A percentile compares a stretch with the other conserved stretches of the same genome.
Conservation (phyloP, 2,113 vertebrate species). For the Greenwoodochromis staneri region DNA sequence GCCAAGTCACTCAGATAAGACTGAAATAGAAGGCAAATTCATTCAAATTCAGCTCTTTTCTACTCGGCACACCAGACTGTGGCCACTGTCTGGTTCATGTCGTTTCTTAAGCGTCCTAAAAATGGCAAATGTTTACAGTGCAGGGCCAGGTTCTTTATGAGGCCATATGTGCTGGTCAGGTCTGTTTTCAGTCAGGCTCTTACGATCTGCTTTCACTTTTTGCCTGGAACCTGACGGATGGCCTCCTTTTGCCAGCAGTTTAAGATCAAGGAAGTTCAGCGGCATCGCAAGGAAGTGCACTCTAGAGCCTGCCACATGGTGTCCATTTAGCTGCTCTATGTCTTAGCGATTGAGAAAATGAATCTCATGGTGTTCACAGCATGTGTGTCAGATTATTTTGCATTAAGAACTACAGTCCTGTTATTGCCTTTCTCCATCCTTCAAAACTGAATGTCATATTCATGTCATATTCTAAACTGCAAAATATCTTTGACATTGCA, state of each 20-base stretch:
- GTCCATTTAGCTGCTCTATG: conserved; percentile 10
- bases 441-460: neutral
- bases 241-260: neutral
- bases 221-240: conserved; percentile 34
- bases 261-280: conserved; percentile 27
- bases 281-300: neutral
- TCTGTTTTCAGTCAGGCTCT: conserved; percentile 61
- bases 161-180: neutral
- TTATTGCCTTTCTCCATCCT: neutral
- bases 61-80: neutral
- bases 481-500: neutral
- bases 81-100: conserved; percentile 31
- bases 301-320: conserved; percentile 27
- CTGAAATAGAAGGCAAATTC: neutral
- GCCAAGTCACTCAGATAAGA: neutral
- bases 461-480: neutral
- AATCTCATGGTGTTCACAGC: neutral
- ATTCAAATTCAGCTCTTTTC: neutral
- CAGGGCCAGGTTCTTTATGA: conserved; percentile 23
- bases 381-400: neutral
- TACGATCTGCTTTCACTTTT: conserved; percentile 50
- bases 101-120: conserved; percentile 15
- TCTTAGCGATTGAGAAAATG: neutral
- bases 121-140: conserved; percentile 54
- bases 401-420: neutral